Evolutionary conservation across 2,888 invertebrate species (phyloP).

Genomic region (Neoitamus cyanurus): DNA sequence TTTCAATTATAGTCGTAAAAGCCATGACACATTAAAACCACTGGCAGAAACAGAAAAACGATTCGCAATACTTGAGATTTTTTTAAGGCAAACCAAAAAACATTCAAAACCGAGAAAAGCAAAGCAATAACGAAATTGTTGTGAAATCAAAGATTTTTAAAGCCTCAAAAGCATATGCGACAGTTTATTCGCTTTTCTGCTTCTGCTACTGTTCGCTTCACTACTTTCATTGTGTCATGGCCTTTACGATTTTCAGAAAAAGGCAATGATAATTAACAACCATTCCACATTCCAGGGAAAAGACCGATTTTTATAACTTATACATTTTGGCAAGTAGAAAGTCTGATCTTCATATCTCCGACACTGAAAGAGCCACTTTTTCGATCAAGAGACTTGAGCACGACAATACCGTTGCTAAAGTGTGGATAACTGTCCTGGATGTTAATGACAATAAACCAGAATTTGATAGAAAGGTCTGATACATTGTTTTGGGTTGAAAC

Average conservation of each 20-base stretch:
- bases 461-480: constrained; percentile 69
- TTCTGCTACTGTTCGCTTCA: neutral
- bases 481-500: neutral
- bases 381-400: constrained; percentile 66
- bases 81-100: too few species aligned
- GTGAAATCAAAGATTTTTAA: too few species aligned
- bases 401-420: constrained; percentile 78
- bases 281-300: constrained; percentile 71
- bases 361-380: constrained; percentile 67
- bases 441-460: constrained; percentile 87
- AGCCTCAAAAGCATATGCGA: too few species aligned
- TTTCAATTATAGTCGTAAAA: too few species aligned
- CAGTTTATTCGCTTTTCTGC: neutral
- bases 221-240: too few species aligned
- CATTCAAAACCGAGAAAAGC: too few species aligned
- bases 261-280: neutral
- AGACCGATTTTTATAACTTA: constrained; percentile 77
- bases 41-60: too few species aligned
- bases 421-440: constrained; percentile 79
- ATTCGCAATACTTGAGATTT: too few species aligned
- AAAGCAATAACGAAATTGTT: too few species aligned
- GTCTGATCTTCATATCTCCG: constrained; percentile 75
- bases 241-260: neutral
- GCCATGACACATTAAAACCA: too few species aligned
- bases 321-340: constrained; percentile 87